These are phyloP conservation scores for Diglossa brunneiventris DNA, from an alignment of 2,113 vertebrate species.

Conservation along the genomic window DNA sequence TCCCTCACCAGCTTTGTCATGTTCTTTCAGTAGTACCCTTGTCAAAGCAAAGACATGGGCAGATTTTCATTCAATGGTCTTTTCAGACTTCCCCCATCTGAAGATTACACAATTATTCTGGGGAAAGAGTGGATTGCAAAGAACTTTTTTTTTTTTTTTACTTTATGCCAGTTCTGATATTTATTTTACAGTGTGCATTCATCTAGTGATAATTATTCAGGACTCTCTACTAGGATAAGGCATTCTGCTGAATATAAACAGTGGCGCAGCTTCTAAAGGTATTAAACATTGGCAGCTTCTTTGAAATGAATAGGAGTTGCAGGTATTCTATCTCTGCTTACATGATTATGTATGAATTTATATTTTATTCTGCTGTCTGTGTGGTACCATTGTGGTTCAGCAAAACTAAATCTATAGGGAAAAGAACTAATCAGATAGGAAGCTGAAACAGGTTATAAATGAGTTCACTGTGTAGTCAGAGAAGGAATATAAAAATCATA, in stretches of 20 bases:
- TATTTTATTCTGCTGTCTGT: slow-evolving; percentile 42
- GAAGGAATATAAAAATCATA: slow-evolving; percentile 45
- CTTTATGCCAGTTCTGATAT: background rate
- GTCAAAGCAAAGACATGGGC: background rate
- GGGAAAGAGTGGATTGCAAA: background rate
- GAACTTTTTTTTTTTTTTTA: background rate
- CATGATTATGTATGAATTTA: slow-evolving; percentile 49
- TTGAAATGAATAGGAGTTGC: slow-evolving; percentile 48
- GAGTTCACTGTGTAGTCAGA: slow-evolving; percentile 1
- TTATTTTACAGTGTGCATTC: slow-evolving; percentile 22
- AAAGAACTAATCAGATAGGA: slow-evolving; percentile 52
- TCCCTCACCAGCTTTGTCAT: background rate
- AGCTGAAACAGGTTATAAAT: slow-evolving; percentile 43
- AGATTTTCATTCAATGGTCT: slow-evolving; percentile 6
- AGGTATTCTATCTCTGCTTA: slow-evolving; percentile 33
- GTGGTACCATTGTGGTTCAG: slow-evolving; percentile 19
- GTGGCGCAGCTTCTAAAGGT: background rate
- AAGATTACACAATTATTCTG: slow-evolving; percentile 3
- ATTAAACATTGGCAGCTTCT: slow-evolving; percentile 29
- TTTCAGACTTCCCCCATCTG: background rate
- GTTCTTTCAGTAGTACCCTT: background rate
- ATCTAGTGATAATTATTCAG: slow-evolving; percentile 14
- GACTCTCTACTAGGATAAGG: background rate
- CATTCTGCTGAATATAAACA: slow-evolving; percentile 44
- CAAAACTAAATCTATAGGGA: slow-evolving; percentile 33